These are phyloP conservation scores for Drosophila neonasuta DNA, from an alignment of 2,888 invertebrate genomes.

Conservation along the genomic window DNA sequence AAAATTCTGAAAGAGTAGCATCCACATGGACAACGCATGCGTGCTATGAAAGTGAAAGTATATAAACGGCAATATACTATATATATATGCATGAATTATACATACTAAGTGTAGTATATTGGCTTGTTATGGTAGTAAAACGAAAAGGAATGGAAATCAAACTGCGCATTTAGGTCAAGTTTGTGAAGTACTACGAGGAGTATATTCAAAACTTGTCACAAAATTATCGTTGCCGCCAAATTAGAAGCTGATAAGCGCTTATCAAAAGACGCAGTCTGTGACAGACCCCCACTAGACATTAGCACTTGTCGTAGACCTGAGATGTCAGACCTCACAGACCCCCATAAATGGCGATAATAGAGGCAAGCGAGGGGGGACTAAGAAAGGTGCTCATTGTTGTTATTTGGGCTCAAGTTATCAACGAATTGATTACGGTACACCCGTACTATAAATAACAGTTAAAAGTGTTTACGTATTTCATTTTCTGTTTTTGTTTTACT, in stretches of 20 bases:
- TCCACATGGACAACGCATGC: constrained; percentile 56
- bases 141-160: constrained; percentile 15
- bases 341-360: constrained; percentile 30
- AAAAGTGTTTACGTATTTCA: constrained; percentile 27
- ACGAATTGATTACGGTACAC: constrained; percentile 18
- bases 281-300: constrained; percentile 69
- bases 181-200: constrained; percentile 28
- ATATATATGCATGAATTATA: not conserved
- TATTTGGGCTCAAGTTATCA: constrained; percentile 38
- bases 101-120: constrained; percentile 10
- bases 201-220: constrained; percentile 34
- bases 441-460: constrained; percentile 21
- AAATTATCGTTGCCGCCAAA: constrained; percentile 26
- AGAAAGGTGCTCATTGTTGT: constrained; percentile 13
- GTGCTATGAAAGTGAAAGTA: constrained; percentile 66
- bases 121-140: constrained; percentile 14
- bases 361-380: not conserved
- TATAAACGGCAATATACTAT: constrained; percentile 28
- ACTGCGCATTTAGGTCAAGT: constrained; percentile 74
- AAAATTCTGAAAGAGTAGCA: constrained; percentile 11
- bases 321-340: not conserved
- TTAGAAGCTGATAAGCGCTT: constrained; percentile 49
- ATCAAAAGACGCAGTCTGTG: constrained; percentile 26
- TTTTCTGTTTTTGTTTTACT: not conserved
- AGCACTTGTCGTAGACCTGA: constrained; percentile 3